Percentiles rank a stretch among this genome's conserved stretches.
Conservation (phyloP, 2,113 vertebrate species). For the Anseranas semipalmata region DNA sequence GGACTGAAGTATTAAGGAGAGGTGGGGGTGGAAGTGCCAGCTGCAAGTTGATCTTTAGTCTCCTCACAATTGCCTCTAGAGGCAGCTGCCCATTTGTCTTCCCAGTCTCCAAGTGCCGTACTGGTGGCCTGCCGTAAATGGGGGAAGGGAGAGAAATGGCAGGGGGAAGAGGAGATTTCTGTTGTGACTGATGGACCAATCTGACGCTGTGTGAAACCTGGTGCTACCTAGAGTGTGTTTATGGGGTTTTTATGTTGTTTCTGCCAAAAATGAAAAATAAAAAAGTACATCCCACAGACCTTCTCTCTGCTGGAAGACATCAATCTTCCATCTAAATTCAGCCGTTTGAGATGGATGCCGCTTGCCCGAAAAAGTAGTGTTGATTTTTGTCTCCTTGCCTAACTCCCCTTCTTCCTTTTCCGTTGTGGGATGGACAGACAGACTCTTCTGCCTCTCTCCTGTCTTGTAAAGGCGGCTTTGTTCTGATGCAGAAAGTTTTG, state of each 20-base stretch:
- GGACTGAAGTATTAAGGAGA: slow-evolving; percentile 53
- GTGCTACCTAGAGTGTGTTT: neutral
- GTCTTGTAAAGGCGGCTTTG: neutral
- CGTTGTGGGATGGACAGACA: neutral
- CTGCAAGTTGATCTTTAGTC: slow-evolving; percentile 64
- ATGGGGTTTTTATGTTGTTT: neutral
- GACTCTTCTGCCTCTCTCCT: neutral
- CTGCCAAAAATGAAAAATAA: neutral
- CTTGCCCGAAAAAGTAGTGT: neutral
- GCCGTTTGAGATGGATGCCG: neutral
- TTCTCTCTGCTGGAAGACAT: neutral
- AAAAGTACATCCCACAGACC: neutral
- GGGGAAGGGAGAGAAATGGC: neutral
- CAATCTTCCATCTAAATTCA: neutral
- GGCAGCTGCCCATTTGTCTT: slow-evolving; percentile 64
- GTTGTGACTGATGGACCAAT: neutral
- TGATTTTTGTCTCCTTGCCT: neutral
- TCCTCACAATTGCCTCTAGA: slow-evolving; percentile 61
- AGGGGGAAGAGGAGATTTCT: neutral
- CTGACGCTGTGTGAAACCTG: slow-evolving; percentile 25
- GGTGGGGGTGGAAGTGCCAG: slow-evolving; percentile 46
- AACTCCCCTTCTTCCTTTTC: neutral
- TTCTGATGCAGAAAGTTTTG: neutral
- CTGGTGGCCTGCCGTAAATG: neutral
- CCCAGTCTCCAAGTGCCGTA: neutral